Evolutionary conservation across 2,797 vertebrate genomes (phyloP), one percentile per base, ranked within the genome.

Genomic region (Poecilia velifera): DNA sequence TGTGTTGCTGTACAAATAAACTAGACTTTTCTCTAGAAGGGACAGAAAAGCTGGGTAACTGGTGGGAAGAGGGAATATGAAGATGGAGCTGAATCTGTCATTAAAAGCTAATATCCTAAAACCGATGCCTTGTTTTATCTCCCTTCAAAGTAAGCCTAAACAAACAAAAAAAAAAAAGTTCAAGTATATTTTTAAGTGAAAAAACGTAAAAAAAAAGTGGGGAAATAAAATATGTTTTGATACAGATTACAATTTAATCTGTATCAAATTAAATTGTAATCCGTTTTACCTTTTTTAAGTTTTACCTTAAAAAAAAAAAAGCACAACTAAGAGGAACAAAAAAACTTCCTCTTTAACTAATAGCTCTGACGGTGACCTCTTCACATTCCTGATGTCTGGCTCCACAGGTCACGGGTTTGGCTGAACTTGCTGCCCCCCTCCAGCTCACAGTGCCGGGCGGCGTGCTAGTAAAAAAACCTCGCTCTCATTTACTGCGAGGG

Each of bases 351-450:
- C 76, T 88, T 79, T 49, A 75, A 85, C 83, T 76, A 80, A 46
- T 16, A 72, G 25, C 49, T 70, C 64, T 51, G 70, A 45, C 28
- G 72, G 36, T 5, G 68, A 85, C 77, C 80, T 76, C 45, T 77
- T 77, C 64, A 47, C 88, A 90, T 87, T 91, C 87, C 85, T 80
- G 55, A 45, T 25, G 76, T 76, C 43, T 25, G n/a, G 12, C 45
- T 62, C 64, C 4, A 22, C 47, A 71, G 80, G 86, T 87, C 57
- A 34, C 22, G 72, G 79, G 86, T 93, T 84, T 77, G 78, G 51
- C 28, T 85, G 79, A 92, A 92, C 91, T 81, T 62, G 0, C 8
- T 41, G 78, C 31, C 75, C 74, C 31, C 31, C 72, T 71, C 9
- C 16, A 75, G 4, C 72, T 43, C 62, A 74, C 1, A 7, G 73